Conservation (phyloP, 2,888 invertebrate genomes). For the Idaea dimidiata region DNA sequence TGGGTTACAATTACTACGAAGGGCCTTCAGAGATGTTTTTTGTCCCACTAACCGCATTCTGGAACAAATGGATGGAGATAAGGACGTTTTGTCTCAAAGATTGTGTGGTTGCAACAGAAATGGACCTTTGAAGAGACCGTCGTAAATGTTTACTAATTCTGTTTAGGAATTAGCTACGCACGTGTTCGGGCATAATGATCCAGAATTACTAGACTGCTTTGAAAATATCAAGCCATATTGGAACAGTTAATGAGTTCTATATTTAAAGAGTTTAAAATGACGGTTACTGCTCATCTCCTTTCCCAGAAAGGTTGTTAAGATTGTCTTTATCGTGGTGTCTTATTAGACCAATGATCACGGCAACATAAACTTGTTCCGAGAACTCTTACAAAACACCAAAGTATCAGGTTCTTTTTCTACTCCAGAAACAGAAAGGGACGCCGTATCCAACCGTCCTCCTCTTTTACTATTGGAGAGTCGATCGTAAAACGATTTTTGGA, state of each 20-base stretch:
- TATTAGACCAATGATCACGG: slow-evolving; percentile 51
- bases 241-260: slow-evolving; percentile 19
- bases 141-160: slow-evolving; percentile 19
- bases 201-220: neutral
- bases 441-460: slow-evolving; percentile 41
- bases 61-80: slow-evolving; percentile 41
- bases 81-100: slow-evolving; percentile 30
- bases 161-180: slow-evolving; percentile 24
- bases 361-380: slow-evolving; percentile 53
- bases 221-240: neutral
- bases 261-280: slow-evolving; percentile 1
- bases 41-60: slow-evolving; percentile 67
- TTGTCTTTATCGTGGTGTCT: slow-evolving; percentile 44
- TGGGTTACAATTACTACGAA: slow-evolving; percentile 63
- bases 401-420: slow-evolving; percentile 61
- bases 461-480: slow-evolving; percentile 69
- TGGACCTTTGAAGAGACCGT: slow-evolving; percentile 13
- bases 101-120: slow-evolving; percentile 18
- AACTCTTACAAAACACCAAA: slow-evolving; percentile 61
- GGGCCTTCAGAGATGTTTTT: slow-evolving; percentile 59
- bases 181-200: slow-evolving; percentile 10
- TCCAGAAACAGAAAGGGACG: slow-evolving; percentile 43
- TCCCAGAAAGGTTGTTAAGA: slow-evolving; percentile 42
- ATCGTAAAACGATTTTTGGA: slow-evolving; percentile 74
- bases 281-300: slow-evolving; percentile 29